These are phyloP conservation scores for Crypturellus undulatus DNA, from an alignment of 2,113 vertebrate genomes.

Conservation along the genomic window DNA sequence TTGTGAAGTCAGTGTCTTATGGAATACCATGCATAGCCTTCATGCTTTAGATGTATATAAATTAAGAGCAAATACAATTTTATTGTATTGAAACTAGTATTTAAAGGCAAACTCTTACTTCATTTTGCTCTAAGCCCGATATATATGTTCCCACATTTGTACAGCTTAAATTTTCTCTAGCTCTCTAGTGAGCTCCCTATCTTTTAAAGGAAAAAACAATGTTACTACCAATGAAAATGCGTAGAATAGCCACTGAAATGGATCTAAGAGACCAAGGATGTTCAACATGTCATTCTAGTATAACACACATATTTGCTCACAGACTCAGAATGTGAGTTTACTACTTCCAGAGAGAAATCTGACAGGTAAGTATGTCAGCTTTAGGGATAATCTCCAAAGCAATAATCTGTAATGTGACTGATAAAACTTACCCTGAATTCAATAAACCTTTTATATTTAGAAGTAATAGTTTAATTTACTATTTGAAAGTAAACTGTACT, in stretches of 20 bases:
- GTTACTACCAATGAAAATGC: neutral
- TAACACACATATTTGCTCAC: neutral
- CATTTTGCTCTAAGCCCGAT: neutral
- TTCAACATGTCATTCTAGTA: neutral
- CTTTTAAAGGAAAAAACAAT: neutral
- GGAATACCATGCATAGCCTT: neutral
- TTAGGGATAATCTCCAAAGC: neutral
- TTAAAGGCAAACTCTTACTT: neutral
- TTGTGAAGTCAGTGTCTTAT: neutral
- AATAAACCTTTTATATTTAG: neutral
- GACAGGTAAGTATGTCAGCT: neutral
- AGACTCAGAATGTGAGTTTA: neutral
- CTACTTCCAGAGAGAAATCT: neutral
- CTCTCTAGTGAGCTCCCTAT: neutral
- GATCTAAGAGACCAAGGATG: neutral
- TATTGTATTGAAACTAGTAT: neutral
- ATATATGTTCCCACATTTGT: neutral
- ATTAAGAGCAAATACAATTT: neutral
- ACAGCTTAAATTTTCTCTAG: neutral
- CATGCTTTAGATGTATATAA: neutral
- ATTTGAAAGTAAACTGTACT: too few relatives aligned
- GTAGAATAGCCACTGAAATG: neutral
- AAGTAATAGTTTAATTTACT: neutral
- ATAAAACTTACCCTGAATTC: neutral
- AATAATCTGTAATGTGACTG: neutral